These are phyloP conservation scores for Hippopotamyrus pictus DNA, from an alignment of 2,797 vertebrate genomes.

Conservation along the genomic window DNA sequence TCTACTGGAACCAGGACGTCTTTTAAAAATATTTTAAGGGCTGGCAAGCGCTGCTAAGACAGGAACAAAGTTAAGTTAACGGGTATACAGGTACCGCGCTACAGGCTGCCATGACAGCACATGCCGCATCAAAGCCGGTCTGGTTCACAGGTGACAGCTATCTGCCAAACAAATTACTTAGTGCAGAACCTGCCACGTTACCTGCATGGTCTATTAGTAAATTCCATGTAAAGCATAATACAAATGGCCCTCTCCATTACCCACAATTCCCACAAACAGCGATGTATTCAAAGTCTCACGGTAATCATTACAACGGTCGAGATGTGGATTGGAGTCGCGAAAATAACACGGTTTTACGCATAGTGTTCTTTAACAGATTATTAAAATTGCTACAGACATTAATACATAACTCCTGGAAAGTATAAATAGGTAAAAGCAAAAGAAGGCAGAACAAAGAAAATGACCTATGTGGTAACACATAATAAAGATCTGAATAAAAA, in stretches of 20 bases:
- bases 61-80: conserved; percentile 11
- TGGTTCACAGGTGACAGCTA: neutral
- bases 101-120: neutral
- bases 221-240: neutral
- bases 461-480: neutral
- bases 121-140: neutral
- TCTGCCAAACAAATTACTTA: conserved; percentile 2
- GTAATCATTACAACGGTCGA: neutral
- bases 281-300: neutral
- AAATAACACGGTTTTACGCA: neutral
- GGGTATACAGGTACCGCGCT: neutral
- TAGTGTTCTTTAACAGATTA: neutral
- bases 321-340: neutral
- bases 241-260: neutral
- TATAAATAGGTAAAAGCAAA: neutral
- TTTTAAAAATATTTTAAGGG: conserved; percentile 8
- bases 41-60: neutral
- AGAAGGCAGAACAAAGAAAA: neutral
- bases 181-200: neutral
- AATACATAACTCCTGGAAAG: neutral
- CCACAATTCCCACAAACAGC: neutral
- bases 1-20: neutral
- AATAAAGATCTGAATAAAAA: neutral
- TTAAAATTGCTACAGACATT: neutral
- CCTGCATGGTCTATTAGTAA: neutral